These are phyloP conservation scores for Vicugna pacos DNA, from an alignment of 2,113 vertebrate species.

Conservation along the genomic window DNA sequence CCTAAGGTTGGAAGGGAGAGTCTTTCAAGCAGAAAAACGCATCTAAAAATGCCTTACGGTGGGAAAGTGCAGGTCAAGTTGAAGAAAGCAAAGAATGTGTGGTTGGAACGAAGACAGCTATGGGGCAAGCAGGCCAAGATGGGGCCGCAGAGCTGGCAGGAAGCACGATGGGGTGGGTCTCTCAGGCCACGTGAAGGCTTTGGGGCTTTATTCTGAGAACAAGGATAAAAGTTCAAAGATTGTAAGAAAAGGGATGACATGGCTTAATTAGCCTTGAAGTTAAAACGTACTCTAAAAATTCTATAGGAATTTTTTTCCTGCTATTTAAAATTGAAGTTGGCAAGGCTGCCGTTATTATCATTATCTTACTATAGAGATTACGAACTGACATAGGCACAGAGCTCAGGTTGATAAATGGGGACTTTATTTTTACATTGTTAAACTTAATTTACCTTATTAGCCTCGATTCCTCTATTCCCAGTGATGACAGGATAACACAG, in stretches of 20 bases:
- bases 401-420: background rate
- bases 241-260: background rate
- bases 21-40: background rate
- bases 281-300: background rate
- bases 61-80: background rate
- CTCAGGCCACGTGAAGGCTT: background rate
- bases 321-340: background rate
- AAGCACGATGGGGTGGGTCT: fast-evolving
- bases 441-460: slow-evolving; percentile 36
- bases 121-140: background rate
- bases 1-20: background rate
- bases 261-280: background rate
- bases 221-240: background rate
- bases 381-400: background rate
- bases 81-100: background rate
- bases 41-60: background rate
- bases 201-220: background rate
- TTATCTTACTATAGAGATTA: background rate
- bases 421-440: background rate
- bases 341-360: background rate
- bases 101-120: background rate
- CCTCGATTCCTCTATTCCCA: background rate
- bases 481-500: background rate
- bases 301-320: background rate
- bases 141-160: no score